Conservation (phyloP, 2,797 vertebrate species). For the Buceros bicornis region DNA sequence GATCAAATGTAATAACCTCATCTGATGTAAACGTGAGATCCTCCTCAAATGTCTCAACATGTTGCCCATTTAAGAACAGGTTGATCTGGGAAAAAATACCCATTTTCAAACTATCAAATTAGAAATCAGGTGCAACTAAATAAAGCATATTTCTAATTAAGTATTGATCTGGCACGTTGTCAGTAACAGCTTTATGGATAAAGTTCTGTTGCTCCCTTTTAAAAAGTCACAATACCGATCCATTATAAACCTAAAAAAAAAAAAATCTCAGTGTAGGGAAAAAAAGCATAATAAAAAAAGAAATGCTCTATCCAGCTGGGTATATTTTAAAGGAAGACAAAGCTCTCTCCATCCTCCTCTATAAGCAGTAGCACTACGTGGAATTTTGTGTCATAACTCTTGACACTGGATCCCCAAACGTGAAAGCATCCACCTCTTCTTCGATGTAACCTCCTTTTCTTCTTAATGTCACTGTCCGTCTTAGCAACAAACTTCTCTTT, state of each 20-base stretch:
- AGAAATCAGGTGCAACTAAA: not conserved
- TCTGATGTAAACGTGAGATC: conserved; percentile 71
- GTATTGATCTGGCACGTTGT: not conserved
- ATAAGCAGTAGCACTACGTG: not conserved
- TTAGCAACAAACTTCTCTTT: not conserved
- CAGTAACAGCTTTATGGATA: not conserved
- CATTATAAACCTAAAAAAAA: not conserved
- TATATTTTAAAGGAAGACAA: not conserved
- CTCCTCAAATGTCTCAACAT: conserved; percentile 81
- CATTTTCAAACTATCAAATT: not conserved
- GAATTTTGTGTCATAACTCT: not conserved
- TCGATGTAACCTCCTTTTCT: not conserved
- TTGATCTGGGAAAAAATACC: conserved; percentile 75
- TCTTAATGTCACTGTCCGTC: not conserved
- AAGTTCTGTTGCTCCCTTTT: not conserved
- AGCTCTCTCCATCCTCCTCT: not conserved
- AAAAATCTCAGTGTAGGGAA: not conserved
- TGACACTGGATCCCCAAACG: not conserved
- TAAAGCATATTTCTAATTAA: not conserved
- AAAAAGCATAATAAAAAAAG: not conserved
- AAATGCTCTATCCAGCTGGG: not conserved
- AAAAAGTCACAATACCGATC: not conserved
- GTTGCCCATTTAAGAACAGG: conserved; percentile 80
- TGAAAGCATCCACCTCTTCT: not conserved
- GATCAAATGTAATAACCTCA: conserved; percentile 38